These are phyloP conservation scores for Volucella zonaria DNA, from an alignment of 2,888 invertebrate species.

Conservation along the genomic window DNA sequence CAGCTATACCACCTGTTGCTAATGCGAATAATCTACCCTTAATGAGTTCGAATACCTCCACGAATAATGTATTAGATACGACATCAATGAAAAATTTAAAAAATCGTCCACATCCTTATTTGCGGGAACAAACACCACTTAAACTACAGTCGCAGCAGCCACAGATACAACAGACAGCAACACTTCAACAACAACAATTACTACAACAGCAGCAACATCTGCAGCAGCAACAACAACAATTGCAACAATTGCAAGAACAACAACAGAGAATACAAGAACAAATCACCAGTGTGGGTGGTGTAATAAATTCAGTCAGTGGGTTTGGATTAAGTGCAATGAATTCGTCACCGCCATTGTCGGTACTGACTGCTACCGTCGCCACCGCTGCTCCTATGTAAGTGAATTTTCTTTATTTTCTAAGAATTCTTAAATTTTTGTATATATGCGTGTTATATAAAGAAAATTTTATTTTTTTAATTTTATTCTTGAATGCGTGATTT, in stretches of 20 bases:
- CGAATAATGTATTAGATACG: slow-evolving; percentile 46
- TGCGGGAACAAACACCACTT: slow-evolving; percentile 43
- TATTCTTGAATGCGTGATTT: no score
- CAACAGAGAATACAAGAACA: slow-evolving; percentile 38
- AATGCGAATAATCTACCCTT: slow-evolving; percentile 53
- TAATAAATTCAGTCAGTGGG: slow-evolving; percentile 48
- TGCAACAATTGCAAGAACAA: slow-evolving; percentile 25
- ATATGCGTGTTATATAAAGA: background rate
- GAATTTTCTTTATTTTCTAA: background rate
- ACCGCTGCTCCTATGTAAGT: slow-evolving; percentile 49
- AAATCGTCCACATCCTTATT: slow-evolving; percentile 65
- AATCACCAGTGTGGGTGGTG: slow-evolving; percentile 27
- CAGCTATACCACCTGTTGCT: slow-evolving; percentile 60
- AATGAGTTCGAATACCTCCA: slow-evolving; percentile 56
- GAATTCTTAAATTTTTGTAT: background rate
- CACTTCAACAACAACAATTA: background rate
- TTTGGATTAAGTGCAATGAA: slow-evolving; percentile 65
- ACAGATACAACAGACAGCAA: background rate
- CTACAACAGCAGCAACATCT: slow-evolving; percentile 13
- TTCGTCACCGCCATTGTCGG: slow-evolving; percentile 29
- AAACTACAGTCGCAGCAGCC: slow-evolving; percentile 6
- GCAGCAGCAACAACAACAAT: slow-evolving; percentile 18
- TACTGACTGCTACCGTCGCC: slow-evolving; percentile 2
- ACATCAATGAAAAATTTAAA: slow-evolving; percentile 62
- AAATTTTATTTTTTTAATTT: background rate